Evolutionary conservation across 2,113 vertebrate genomes (phyloP).

Genomic region (Pseudorectes ferrugineus): DNA sequence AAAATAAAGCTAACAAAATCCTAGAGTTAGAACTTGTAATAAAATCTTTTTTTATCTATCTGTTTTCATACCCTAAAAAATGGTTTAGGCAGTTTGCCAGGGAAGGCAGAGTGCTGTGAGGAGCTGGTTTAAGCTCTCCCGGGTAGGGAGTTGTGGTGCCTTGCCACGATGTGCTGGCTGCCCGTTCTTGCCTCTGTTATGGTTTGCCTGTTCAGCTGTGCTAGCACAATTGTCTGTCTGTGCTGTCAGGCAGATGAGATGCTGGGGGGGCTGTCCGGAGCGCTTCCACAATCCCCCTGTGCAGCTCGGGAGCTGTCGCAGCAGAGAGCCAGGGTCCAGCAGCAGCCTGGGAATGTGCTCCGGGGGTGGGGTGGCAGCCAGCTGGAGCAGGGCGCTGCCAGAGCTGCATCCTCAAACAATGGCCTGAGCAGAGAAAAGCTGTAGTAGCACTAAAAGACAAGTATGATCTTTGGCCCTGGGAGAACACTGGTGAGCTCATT

Average conservation of each 20-base stretch:
- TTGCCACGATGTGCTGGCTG: not conserved
- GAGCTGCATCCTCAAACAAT: not conserved
- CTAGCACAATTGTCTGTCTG: slow-evolving; percentile 9
- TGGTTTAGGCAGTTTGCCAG: not conserved
- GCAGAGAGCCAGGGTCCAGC: not conserved
- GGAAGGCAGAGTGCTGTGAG: not conserved
- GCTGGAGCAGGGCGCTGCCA: not conserved
- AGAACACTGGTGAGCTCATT: not conserved
- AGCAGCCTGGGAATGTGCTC: not conserved
- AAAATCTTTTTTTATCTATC: not conserved
- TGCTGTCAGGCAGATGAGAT: not conserved
- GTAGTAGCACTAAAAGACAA: not conserved
- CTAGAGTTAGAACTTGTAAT: not conserved
- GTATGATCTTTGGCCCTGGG: not conserved
- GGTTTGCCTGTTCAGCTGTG: slow-evolving; percentile 3
- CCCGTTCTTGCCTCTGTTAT: not conserved
- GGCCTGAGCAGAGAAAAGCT: not conserved
- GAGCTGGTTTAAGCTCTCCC: not conserved
- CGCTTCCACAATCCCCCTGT: not conserved
- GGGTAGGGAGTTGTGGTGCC: not conserved
- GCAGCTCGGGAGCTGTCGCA: fast-evolving
- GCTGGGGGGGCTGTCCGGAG: fast-evolving
- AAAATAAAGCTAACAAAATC: not conserved
- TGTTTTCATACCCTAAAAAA: not conserved
- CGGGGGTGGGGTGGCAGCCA: not conserved